These are phyloP conservation scores for Aplidium turbinatum DNA, from an alignment of 23 tunicate genomes.

Conservation along the genomic window DNA sequence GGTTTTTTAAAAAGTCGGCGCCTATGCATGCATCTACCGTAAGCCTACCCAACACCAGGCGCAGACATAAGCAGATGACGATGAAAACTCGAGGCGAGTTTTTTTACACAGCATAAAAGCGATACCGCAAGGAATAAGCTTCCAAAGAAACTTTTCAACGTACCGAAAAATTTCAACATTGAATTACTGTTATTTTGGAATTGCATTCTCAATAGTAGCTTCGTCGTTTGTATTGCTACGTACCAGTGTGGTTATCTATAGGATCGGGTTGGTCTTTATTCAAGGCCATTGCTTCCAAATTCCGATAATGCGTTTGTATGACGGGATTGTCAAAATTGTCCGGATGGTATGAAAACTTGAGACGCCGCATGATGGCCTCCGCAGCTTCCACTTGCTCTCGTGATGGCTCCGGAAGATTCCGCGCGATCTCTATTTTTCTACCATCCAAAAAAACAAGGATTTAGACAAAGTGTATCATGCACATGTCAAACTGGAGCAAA, in stretches of 20 bases:
- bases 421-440: constrained; percentile 44
- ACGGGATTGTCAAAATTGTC: constrained; percentile 81
- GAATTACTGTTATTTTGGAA: not conserved
- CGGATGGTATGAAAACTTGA: constrained; percentile 65
- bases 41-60: too few species aligned
- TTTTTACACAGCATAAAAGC: too few species aligned
- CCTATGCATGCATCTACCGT: too few species aligned
- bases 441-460: not conserved
- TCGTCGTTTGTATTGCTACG: not conserved
- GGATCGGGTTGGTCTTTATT: constrained; percentile 58
- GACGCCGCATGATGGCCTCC: constrained; percentile 51
- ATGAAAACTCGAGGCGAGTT: too few species aligned
- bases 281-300: constrained; percentile 90
- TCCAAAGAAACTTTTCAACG: not conserved
- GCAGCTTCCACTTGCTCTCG: constrained; percentile 68
- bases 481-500: too few species aligned
- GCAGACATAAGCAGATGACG: too few species aligned
- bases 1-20: too few species aligned
- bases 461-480: not conserved
- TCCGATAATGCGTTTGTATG: constrained; percentile 78
- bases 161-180: too few species aligned
- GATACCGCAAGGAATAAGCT: too few species aligned
- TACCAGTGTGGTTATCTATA: constrained; percentile 58
- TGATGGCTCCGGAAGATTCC: constrained; percentile 42
- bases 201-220: not conserved